Evolutionary conservation across 2,113 vertebrate genomes (phyloP).

Genomic region (Peucedramus taeniatus): DNA sequence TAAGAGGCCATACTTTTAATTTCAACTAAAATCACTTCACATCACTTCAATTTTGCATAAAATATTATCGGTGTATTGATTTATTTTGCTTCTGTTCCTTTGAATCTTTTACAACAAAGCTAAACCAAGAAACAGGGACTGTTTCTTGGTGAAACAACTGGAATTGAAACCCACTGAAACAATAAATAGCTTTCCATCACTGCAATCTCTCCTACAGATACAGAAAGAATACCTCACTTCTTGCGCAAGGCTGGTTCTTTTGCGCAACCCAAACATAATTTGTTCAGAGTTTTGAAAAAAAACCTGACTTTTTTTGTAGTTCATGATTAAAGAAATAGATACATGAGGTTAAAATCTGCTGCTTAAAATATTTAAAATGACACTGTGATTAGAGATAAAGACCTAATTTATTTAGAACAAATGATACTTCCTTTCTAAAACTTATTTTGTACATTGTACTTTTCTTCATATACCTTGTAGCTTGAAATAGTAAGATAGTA

Average conservation of each 20-base stretch:
- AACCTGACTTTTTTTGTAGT: background rate
- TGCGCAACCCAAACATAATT: background rate
- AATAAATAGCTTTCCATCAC: background rate
- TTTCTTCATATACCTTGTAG: background rate
- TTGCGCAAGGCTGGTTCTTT: background rate
- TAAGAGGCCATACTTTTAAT: background rate
- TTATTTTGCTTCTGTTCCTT: background rate
- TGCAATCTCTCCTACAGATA: background rate
- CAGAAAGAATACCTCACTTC: background rate
- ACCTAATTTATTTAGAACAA: background rate
- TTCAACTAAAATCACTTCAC: no score
- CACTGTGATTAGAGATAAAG: background rate
- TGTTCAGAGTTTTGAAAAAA: background rate
- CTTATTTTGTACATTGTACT: background rate
- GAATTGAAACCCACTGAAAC: conserved; percentile 5
- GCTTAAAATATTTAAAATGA: background rate
- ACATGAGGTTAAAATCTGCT: background rate
- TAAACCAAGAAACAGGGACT: background rate
- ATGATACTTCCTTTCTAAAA: background rate
- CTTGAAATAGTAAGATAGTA: background rate
- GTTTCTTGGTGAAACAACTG: background rate
- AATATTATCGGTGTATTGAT: background rate
- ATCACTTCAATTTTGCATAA: background rate
- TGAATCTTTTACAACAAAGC: background rate
- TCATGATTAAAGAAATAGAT: background rate